phyloP scores from a whole-genome alignment of 2,113 vertebrate genomes.

The Archocentrus centrarchus region DNA sequence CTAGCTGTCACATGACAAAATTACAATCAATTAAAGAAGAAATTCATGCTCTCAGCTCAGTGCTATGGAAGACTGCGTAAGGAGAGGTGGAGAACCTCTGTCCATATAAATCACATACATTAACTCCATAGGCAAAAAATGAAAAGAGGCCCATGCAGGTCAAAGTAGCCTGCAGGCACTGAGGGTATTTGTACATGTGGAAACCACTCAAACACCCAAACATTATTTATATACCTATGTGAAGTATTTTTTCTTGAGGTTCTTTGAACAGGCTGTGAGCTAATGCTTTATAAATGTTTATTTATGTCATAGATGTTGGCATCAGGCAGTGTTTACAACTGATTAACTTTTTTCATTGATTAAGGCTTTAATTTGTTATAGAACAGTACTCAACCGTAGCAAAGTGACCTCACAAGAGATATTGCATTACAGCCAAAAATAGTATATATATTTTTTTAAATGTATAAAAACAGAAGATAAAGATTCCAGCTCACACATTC shows the following conservation, averaged over 20 bases:
- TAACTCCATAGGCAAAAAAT: slow-evolving; percentile 8
- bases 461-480: background rate
- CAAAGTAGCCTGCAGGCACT: slow-evolving; percentile 32
- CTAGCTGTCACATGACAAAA: slow-evolving; percentile 44
- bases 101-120: slow-evolving; percentile 43
- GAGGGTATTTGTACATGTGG: background rate
- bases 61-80: slow-evolving; percentile 27
- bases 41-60: slow-evolving; percentile 9
- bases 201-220: background rate
- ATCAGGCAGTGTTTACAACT: background rate
- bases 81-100: slow-evolving; percentile 17
- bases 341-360: background rate
- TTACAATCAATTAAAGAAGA: slow-evolving; percentile 63
- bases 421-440: background rate
- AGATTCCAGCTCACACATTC: slow-evolving; percentile 13
- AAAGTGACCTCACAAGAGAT: background rate
- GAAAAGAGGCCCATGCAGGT: slow-evolving; percentile 3
- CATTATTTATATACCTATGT: slow-evolving; percentile 6
- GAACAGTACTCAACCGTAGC: background rate
- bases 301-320: background rate
- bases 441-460: background rate
- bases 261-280: background rate
- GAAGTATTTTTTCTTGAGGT: background rate
- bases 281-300: background rate
- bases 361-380: background rate